These are phyloP conservation scores for Agriopis aurantiaria DNA, from an alignment of 2,888 invertebrate species.

Conservation along the genomic window DNA sequence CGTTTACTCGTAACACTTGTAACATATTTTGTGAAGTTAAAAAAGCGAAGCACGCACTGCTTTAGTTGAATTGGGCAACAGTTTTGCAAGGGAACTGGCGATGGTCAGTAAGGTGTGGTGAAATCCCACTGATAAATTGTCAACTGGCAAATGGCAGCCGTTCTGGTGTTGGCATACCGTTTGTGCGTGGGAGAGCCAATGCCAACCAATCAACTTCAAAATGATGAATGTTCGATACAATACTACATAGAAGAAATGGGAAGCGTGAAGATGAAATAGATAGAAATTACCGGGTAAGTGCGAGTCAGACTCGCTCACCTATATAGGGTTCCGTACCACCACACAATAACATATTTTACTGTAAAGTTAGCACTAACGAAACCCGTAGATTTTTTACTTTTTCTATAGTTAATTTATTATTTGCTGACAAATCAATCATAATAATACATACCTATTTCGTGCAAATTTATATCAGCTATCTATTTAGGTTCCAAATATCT, in stretches of 20 bases:
- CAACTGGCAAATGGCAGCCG: conserved; percentile 53
- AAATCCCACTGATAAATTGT: conserved; percentile 55
- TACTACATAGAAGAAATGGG: too few species aligned
- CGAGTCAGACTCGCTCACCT: too few species aligned
- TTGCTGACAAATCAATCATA: too few species aligned
- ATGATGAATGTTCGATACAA: background rate
- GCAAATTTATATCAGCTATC: too few species aligned
- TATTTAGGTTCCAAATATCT: too few species aligned
- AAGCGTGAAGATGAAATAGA: background rate
- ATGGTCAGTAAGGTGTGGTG: conserved; percentile 67
- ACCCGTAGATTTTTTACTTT: too few species aligned
- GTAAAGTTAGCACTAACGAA: too few species aligned
- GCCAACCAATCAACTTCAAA: conserved; percentile 24
- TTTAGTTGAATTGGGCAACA: conserved; percentile 58
- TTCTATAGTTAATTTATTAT: too few species aligned
- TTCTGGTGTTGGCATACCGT: conserved; percentile 49
- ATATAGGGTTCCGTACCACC: too few species aligned
- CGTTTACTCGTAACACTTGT: conserved; percentile 50
- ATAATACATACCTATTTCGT: too few species aligned
- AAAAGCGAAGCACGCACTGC: conserved; percentile 59
- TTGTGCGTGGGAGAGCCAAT: conserved; percentile 55
- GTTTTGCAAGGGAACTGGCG: conserved; percentile 64
- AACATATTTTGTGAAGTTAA: conserved; percentile 46
- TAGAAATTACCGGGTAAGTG: background rate
- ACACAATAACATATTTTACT: too few species aligned